A percentile compares a stretch with the other conserved stretches of the same genome.
Evolutionary conservation across 1,140 invertebrate genomes (phyloP).

Genomic region (Drosophila ficusphila): DNA sequence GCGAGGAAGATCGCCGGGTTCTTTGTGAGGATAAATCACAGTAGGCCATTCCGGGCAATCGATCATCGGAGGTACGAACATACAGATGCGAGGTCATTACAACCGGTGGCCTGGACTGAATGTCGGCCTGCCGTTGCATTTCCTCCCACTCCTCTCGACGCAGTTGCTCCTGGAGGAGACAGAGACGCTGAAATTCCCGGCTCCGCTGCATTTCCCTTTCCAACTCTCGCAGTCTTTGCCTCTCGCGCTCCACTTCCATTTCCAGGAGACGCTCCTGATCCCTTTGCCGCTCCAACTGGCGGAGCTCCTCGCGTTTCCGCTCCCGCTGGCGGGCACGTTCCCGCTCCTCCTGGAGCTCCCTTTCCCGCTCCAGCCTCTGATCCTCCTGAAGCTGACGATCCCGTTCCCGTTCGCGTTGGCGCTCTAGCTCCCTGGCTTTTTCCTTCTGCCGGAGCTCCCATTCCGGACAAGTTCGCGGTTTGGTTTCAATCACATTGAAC

Average conservation of each 20-base stretch:
- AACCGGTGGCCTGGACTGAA: conserved; percentile 4
- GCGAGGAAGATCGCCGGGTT: neutral
- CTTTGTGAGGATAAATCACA: neutral
- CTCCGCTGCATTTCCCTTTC: conserved; percentile 20
- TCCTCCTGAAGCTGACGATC: conserved; percentile 11
- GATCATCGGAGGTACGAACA: conserved; percentile 32
- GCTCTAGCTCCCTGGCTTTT: neutral
- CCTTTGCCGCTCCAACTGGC: conserved; percentile 32
- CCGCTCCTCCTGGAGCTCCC: conserved; percentile 19
- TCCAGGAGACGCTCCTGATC: conserved; percentile 34
- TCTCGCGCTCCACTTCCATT: conserved; percentile 40
- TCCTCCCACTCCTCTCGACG: neutral
- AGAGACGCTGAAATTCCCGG: conserved; percentile 9
- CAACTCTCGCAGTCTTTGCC: conserved; percentile 19
- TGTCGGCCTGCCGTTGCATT: conserved; percentile 10
- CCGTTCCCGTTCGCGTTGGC: neutral
- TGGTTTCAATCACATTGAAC: conserved; percentile 31
- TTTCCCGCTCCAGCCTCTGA: conserved; percentile 4
- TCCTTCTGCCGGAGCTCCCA: neutral
- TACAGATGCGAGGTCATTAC: conserved; percentile 44
- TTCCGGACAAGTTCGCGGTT: conserved; percentile 7
- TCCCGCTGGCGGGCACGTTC: conserved; percentile 25
- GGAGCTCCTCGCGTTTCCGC: conserved; percentile 18
- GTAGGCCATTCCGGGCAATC: conserved; percentile 62
- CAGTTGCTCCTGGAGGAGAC: conserved; percentile 12